These are phyloP conservation scores for Helicoverpa armigera DNA, from an alignment of 1,140 invertebrate species.

Conservation along the genomic window DNA sequence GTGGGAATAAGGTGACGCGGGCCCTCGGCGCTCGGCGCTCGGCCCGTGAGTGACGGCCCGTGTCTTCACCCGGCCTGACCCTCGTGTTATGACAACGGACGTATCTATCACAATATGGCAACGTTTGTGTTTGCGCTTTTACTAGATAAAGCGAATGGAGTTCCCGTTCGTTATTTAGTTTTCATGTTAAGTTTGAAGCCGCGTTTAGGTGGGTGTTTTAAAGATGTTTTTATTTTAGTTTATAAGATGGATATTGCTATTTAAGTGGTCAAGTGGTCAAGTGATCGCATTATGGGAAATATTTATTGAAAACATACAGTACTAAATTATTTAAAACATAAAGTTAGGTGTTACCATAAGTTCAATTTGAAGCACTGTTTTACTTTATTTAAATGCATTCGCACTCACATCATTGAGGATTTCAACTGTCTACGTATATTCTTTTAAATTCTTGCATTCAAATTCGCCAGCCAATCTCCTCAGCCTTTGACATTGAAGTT, in stretches of 20 bases:
- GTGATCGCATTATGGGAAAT: no score
- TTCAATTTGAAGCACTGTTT: no score
- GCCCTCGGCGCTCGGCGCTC: constrained; percentile 55
- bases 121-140: constrained; percentile 36
- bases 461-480: constrained; percentile 68
- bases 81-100: constrained; percentile 29
- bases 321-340: no score
- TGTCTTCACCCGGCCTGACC: constrained; percentile 33
- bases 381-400: background rate
- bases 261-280: no score
- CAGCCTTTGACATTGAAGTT: constrained; percentile 75
- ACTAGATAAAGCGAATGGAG: constrained; percentile 10
- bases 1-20: constrained; percentile 63
- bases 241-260: no score
- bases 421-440: constrained; percentile 33
- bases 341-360: no score
- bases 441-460: constrained; percentile 63
- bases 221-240: no score
- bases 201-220: background rate
- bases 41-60: constrained; percentile 50
- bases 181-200: constrained; percentile 1
- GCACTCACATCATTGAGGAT: constrained; percentile 12
- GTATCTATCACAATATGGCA: constrained; percentile 33
- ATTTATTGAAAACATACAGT: no score
- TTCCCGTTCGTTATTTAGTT: background rate